Evolutionary conservation across 2,797 vertebrate genomes (phyloP), one percentile per base, ranked within the genome.

Genomic region (Adrianichthys oophorus): DNA sequence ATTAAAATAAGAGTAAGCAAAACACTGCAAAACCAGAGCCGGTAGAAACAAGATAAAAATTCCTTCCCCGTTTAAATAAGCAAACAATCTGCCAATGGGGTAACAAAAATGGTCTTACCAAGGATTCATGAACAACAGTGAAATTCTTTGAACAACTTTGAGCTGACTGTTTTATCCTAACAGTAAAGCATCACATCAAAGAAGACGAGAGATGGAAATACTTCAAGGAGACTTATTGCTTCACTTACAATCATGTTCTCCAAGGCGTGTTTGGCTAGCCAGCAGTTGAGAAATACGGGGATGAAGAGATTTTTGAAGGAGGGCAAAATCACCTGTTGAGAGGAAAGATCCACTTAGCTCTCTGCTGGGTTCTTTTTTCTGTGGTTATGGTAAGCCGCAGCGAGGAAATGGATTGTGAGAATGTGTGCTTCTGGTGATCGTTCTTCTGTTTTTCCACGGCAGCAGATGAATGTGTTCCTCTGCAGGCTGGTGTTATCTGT

Each of bases 231-330:
- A 62, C 46, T 48, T 29, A 16, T 41, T 5, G 16, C 26, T 74
- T 69, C 56, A 75, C 93, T 92, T 80, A 93, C 92, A 41, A 94
- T 94, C 92, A 94, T 93, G 88, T 93, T 94, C 82, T 94, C 92
- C 85, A 94, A 69, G 24, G 93, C 91, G 15, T 93, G 92, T 76
- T 94, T 94, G 66, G 92, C 92, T 74, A 93, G 79, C 93, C 93
- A 94, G 88, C 93, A 94, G 74, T 94, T 94, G 64, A 94, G 92
- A 81, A 94, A 94, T 24, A 94, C 93, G 0, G 93, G 93, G 69
- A 94, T 94, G 86, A 94, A 94, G 77, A 94, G 84, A 72, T 92
- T 93, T 85, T 87, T 87, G 72, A 93, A 71, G 53, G 92, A 89
- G 15, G 92, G 91, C 76, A 92, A 80, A 84, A 93, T 91, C 77